Percentiles rank a stretch among this genome's conserved stretches.
Evolutionary conservation across 2,797 vertebrate species (phyloP).

Genomic region (Hirundo rustica): DNA sequence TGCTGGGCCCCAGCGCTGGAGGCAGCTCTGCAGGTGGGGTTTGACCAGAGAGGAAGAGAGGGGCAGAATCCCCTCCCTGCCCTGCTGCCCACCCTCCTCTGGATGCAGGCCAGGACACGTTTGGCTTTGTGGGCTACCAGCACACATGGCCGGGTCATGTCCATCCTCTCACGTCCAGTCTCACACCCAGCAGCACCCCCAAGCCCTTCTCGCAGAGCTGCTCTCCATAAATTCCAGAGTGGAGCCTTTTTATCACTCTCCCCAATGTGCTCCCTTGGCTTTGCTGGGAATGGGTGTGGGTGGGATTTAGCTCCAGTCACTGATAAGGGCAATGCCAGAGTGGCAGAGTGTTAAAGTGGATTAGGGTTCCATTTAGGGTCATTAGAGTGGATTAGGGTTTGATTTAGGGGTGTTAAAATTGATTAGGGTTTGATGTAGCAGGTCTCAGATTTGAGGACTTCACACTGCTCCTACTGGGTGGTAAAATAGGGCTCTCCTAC

Average conservation of each 20-base stretch:
- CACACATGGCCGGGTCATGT: accelerated
- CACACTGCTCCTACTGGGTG: neutral
- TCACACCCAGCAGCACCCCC: neutral
- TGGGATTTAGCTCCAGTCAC: neutral
- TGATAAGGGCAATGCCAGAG: neutral
- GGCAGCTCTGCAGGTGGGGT: neutral
- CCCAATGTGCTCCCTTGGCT: neutral
- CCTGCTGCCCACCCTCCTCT: neutral
- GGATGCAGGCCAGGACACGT: neutral
- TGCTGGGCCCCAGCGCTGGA: neutral
- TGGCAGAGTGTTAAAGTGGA: neutral
- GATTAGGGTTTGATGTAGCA: neutral
- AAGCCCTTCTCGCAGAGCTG: neutral
- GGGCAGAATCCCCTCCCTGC: neutral
- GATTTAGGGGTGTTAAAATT: neutral
- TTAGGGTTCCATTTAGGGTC: neutral
- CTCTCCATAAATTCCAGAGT: neutral
- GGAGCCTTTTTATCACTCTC: neutral
- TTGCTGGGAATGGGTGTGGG: neutral
- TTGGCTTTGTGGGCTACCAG: neutral
- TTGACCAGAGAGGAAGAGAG: accelerated
- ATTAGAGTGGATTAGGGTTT: neutral
- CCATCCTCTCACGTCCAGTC: neutral
- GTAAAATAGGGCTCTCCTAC: neutral
- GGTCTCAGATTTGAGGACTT: neutral